A percentile compares a stretch with the other conserved stretches of the same genome.
Evolutionary conservation across 2,797 vertebrate species (phyloP).

Genomic region (Arremon aurantiirostris): DNA sequence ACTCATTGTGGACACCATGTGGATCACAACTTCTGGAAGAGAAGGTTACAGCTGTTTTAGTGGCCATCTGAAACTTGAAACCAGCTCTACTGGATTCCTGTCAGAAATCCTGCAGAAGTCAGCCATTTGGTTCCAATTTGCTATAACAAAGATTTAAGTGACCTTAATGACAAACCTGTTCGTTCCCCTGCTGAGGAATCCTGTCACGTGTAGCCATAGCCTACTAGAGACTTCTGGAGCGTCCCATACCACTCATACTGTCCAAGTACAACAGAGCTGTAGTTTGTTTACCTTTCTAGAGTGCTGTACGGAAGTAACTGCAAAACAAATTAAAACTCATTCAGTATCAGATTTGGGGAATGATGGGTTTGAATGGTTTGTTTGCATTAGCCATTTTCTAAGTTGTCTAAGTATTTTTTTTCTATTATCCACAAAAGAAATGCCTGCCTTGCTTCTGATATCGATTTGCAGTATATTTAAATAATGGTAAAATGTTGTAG

Average conservation of each 20-base stretch:
- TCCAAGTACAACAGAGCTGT: slow-evolving; percentile 77
- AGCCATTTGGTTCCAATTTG: slow-evolving; percentile 83
- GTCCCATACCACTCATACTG: slow-evolving; percentile 71
- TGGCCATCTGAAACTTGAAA: slow-evolving; percentile 77
- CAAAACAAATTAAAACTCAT: slow-evolving; percentile 60
- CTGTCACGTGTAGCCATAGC: slow-evolving; percentile 73
- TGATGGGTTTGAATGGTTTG: slow-evolving; percentile 28
- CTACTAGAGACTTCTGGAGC: slow-evolving; percentile 74
- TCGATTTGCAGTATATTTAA: slow-evolving; percentile 46
- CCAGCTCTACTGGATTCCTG: slow-evolving; percentile 82
- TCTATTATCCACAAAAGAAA: slow-evolving; percentile 6
- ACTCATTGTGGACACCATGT: slow-evolving; percentile 85
- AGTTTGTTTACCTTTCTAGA: slow-evolving; percentile 79
- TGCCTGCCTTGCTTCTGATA: slow-evolving; percentile 56
- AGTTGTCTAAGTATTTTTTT: slow-evolving; percentile 15
- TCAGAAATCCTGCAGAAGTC: slow-evolving; percentile 80
- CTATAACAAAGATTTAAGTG: slow-evolving; percentile 90
- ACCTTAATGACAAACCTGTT: slow-evolving; percentile 88
- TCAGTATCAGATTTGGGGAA: slow-evolving; percentile 48
- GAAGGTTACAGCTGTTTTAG: slow-evolving; percentile 78
- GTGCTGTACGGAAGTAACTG: slow-evolving; percentile 63
- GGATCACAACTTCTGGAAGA: slow-evolving; percentile 85
- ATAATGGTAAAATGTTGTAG: slow-evolving; percentile 45
- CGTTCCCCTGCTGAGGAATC: slow-evolving; percentile 79
- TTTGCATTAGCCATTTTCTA: slow-evolving; percentile 50